Evolutionary conservation across 1,140 invertebrate genomes (phyloP), one percentile per base, ranked within the genome.

Genomic region (Adoxophyes honmai): DNA sequence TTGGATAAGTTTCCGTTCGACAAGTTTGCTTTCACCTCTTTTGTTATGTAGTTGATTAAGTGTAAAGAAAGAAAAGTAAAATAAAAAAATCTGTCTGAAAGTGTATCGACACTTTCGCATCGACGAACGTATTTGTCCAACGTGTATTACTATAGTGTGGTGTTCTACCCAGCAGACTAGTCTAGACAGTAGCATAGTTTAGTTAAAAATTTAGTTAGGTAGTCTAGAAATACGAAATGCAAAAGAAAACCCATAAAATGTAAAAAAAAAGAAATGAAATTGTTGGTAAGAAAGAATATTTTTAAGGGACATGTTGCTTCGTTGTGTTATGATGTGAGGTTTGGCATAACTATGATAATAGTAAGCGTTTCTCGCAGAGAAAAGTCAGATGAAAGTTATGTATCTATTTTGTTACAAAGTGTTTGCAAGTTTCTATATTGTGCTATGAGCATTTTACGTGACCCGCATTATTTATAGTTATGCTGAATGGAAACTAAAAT

Each of bases 351-450:
- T 89, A 89, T 87, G 80, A 81, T 88, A 85, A 84, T 88, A 86
- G 79, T 82, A 78, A 73, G 75, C 78, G 77, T 81, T 86, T 86
- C 83, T 86, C 86, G 70, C 81, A 86, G 81, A 85, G 81, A 82
- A 85, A 80, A 79, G 59, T 76, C 75, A 83, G 74, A 78, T 59
- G 78, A 88, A 86, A 82, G 88, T 86, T 88, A 88, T 89, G 86
- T 90, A 90, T 90, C 86, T 90, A 90, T 90, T 90, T 90, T 90
- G 89, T 90, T 90, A 90, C 82, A 85, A 88, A 86, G 81, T 89
- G 88, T 89, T 90, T 89, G 89, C 87, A 90, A 89, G 86, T 90
- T 87, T 89, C 86, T 88, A 89, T 87, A 83, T 84, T 76, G 75
- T 89, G 89, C 89, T 90, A 89, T 88, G 81, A 89, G 88, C 88